A percentile compares a stretch with the other conserved stretches of the same genome.
Conservation (phyloP, 2,113 vertebrate species). For the Seriola aureovittata region DNA sequence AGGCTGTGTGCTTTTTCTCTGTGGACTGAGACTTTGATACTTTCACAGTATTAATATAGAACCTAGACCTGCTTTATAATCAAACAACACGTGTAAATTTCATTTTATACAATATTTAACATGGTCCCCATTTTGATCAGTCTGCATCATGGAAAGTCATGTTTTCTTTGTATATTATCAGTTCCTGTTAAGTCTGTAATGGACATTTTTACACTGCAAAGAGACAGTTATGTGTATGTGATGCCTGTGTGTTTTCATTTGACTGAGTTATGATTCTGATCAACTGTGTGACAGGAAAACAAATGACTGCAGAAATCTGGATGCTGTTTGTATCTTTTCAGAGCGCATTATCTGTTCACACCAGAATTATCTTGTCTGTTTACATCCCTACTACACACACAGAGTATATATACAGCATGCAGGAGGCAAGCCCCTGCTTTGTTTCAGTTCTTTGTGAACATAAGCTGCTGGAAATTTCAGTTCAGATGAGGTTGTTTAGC, state of each 20-base stretch:
- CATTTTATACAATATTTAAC: too few relatives aligned
- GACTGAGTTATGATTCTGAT: not conserved
- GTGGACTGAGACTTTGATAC: too few relatives aligned
- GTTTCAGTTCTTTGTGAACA: constrained; percentile 2
- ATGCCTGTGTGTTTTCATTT: not conserved
- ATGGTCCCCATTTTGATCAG: too few relatives aligned
- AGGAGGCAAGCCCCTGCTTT: not conserved
- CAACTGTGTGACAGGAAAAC: not conserved
- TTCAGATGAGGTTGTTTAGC: constrained; percentile 38
- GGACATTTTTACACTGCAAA: too few relatives aligned
- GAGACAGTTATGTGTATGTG: not conserved
- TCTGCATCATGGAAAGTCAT: too few relatives aligned
- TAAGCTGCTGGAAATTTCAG: constrained; percentile 10
- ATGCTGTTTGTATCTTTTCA: not conserved
- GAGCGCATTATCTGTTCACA: not conserved
- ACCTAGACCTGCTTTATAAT: too few relatives aligned
- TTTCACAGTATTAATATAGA: too few relatives aligned
- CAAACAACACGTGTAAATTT: too few relatives aligned
- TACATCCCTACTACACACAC: not conserved
- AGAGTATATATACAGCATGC: not conserved
- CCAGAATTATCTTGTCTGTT: not conserved
- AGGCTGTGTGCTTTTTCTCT: too few relatives aligned
- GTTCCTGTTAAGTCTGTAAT: too few relatives aligned
- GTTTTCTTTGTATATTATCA: too few relatives aligned
- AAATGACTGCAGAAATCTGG: not conserved